These are phyloP conservation scores for Arizona elegans DNA, from an alignment of 2,113 vertebrate genomes.

Conservation along the genomic window DNA sequence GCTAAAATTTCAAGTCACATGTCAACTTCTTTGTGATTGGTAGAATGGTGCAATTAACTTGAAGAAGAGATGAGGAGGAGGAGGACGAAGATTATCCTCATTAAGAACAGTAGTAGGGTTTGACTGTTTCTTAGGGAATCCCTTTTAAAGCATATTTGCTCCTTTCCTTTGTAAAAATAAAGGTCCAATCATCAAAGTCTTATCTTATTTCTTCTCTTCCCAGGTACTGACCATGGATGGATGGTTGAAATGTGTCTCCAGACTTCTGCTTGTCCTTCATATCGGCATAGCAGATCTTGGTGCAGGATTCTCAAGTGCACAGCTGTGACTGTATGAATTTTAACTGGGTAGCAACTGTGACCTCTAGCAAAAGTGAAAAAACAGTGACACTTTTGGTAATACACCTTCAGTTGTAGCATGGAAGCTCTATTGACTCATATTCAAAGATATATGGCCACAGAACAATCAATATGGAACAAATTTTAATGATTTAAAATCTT, in stretches of 20 bases:
- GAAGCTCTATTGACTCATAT: neutral
- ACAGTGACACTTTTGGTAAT: neutral
- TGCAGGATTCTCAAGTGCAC: neutral
- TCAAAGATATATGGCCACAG: neutral
- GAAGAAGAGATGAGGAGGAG: neutral
- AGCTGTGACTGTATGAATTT: neutral
- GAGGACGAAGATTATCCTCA: neutral
- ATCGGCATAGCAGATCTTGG: neutral
- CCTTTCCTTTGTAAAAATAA: neutral
- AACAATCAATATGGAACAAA: neutral
- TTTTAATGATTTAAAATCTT: neutral
- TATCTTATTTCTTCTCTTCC: neutral
- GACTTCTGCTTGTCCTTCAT: neutral
- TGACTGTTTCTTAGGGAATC: neutral
- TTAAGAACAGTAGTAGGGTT: neutral
- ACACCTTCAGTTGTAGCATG: neutral
- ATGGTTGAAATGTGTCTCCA: neutral
- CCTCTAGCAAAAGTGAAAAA: neutral
- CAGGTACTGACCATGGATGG: neutral
- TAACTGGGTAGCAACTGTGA: neutral
- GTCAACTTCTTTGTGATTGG: neutral
- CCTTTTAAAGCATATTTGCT: neutral
- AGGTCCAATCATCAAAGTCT: neutral
- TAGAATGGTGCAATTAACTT: neutral
- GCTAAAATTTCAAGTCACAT: constrained; percentile 13